phyloP scores from a whole-genome alignment of 2,797 vertebrate species.

The Cephalopachus bancanus region DNA sequence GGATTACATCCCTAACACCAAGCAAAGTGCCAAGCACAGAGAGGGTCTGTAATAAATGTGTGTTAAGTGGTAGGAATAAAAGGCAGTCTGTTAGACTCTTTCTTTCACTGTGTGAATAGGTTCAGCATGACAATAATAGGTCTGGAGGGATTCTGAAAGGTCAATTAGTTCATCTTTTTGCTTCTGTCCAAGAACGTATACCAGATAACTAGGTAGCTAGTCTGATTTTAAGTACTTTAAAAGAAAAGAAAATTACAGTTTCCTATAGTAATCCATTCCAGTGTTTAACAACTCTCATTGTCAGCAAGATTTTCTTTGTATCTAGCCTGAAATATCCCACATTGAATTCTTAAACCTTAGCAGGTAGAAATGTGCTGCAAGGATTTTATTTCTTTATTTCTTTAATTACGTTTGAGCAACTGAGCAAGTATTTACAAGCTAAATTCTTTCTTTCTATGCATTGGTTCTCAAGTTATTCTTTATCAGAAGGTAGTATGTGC shows the following conservation, averaged over 20 bases:
- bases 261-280: conserved; percentile 70
- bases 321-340: conserved; percentile 50
- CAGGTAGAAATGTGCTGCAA: conserved; percentile 66
- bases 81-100: conserved; percentile 72
- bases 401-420: conserved; percentile 68
- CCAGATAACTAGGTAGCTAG: conserved; percentile 76
- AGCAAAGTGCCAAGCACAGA: conserved; percentile 67
- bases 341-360: conserved; percentile 59
- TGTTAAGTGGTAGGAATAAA: conserved; percentile 75
- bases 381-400: conserved; percentile 62
- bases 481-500: background rate
- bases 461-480: background rate
- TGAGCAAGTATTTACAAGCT: conserved; percentile 28
- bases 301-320: conserved; percentile 77
- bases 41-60: conserved; percentile 67
- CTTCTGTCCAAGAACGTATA: conserved; percentile 74
- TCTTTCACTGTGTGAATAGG: conserved; percentile 70
- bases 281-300: conserved; percentile 80
- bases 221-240: conserved; percentile 70
- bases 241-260: conserved; percentile 78
- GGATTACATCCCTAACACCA: conserved; percentile 67
- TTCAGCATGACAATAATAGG: conserved; percentile 78
- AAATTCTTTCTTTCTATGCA: background rate
- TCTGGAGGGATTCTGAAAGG: conserved; percentile 76
- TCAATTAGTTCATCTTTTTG: conserved; percentile 81